A percentile compares a stretch with the other conserved stretches of the same genome.
These are phyloP conservation scores for Caracal caracal DNA, from an alignment of 2,113 vertebrate species.

Conservation along the genomic window DNA sequence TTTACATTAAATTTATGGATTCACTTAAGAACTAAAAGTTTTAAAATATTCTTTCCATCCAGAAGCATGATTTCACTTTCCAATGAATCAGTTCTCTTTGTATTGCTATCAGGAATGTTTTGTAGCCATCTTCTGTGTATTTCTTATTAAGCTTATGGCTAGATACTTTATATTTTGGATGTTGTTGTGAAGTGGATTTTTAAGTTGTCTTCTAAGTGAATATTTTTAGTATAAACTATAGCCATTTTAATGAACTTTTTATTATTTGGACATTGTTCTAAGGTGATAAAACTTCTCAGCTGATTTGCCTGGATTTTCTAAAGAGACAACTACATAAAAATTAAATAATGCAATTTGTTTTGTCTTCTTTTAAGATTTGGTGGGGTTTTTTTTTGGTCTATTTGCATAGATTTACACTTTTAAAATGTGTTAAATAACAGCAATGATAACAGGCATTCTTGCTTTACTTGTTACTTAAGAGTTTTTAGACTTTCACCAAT, in stretches of 20 bases:
- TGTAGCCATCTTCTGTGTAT: neutral
- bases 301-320: neutral
- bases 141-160: neutral
- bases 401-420: neutral
- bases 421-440: neutral
- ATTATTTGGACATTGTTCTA: neutral
- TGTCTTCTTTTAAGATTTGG: neutral
- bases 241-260: neutral
- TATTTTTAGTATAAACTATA: constrained; percentile 1
- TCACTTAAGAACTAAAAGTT: neutral
- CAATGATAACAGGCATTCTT: neutral
- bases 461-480: neutral
- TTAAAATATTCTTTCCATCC: neutral
- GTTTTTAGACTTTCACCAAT: neutral
- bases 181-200: neutral
- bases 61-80: neutral
- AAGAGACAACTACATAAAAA: neutral
- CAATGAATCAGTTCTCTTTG: neutral
- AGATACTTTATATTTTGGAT: neutral
- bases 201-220: constrained; percentile 8
- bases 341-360: neutral
- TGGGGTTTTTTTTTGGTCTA: neutral
- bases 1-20: neutral
- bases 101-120: neutral
- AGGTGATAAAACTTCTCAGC: neutral